A percentile compares a stretch with the other conserved stretches of the same genome.
These are phyloP conservation scores for Gymnocheta viridis DNA, from an alignment of 2,888 invertebrate species.

Conservation along the genomic window DNA sequence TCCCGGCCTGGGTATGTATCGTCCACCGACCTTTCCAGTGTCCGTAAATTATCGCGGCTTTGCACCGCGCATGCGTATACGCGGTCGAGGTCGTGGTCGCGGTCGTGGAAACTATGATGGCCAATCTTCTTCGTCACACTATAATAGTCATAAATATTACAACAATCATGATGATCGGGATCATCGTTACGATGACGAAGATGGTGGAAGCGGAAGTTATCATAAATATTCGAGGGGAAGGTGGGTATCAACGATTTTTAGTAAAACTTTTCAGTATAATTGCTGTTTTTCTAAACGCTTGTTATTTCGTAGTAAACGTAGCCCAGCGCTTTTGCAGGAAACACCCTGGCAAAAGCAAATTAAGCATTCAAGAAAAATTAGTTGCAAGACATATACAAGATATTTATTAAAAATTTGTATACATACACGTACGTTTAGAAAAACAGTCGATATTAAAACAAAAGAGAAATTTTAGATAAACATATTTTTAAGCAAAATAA, in stretches of 20 bases:
- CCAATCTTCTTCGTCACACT: constrained; percentile 73
- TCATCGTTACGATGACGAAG: constrained; percentile 82
- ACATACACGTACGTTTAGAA: too few species aligned
- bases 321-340: too few species aligned
- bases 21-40: constrained; percentile 75
- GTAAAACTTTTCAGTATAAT: not conserved
- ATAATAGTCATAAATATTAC: constrained; percentile 83
- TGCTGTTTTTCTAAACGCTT: too few species aligned
- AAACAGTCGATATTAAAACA: too few species aligned
- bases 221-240: constrained; percentile 76
- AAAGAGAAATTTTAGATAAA: too few species aligned
- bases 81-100: constrained; percentile 82
- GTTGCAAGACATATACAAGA: too few species aligned
- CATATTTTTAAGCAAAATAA: too few species aligned
- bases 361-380: too few species aligned
- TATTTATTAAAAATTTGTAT: too few species aligned
- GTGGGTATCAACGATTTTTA: constrained; percentile 51
- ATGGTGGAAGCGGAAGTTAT: constrained; percentile 83
- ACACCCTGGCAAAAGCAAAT: too few species aligned
- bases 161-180: constrained; percentile 83
- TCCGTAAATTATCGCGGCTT: constrained; percentile 79
- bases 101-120: constrained; percentile 75
- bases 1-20: constrained; percentile 78
- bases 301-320: too few species aligned
- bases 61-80: constrained; percentile 80